A percentile compares a stretch with the other conserved stretches of the same genome.
phyloP scores from a whole-genome alignment of 2,797 vertebrate genomes.

The Gadopsis bispinosus region DNA sequence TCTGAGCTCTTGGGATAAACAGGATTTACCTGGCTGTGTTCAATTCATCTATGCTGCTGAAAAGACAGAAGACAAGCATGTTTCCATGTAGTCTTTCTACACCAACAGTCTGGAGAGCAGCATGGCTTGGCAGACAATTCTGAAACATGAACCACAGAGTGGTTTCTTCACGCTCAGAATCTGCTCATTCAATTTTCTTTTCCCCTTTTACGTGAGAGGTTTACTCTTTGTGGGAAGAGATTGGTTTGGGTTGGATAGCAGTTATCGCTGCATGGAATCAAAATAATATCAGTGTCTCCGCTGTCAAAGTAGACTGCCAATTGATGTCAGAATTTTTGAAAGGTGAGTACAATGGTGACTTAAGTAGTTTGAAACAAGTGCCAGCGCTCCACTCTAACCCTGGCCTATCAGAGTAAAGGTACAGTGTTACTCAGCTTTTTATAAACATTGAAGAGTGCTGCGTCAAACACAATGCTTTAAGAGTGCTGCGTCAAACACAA shows the following conservation, averaged over 20 bases:
- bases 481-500: conserved; percentile 75
- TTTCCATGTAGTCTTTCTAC: conserved; percentile 59
- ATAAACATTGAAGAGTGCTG: conserved; percentile 72
- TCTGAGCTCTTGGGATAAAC: conserved; percentile 53
- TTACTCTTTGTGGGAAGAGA: conserved; percentile 37
- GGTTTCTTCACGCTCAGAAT: conserved; percentile 46
- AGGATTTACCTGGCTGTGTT: conserved; percentile 63
- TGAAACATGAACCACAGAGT: conserved; percentile 65
- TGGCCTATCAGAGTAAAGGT: conserved; percentile 39
- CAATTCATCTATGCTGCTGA: conserved; percentile 63
- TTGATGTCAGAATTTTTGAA: conserved; percentile 31
- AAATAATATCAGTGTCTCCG: conserved; percentile 31
- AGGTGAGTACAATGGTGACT: conserved; percentile 4
- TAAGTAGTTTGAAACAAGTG: conserved; percentile 25
- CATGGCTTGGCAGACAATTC: conserved; percentile 51
- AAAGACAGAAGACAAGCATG: conserved; percentile 47
- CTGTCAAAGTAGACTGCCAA: conserved; percentile 7
- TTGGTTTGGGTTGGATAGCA: conserved; percentile 39
- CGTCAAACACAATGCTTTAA: conserved; percentile 70
- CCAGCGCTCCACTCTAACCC: conserved; percentile 21
- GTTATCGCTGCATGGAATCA: conserved; percentile 29
- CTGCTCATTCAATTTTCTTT: conserved; percentile 68
- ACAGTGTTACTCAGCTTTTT: conserved; percentile 70
- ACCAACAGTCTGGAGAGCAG: conserved; percentile 50
- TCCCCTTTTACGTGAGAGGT: conserved; percentile 37